Percentiles rank a stretch among this genome's conserved stretches.
Conservation (phyloP, 2,888 invertebrate genomes). For the Phaedon cochleariae region DNA sequence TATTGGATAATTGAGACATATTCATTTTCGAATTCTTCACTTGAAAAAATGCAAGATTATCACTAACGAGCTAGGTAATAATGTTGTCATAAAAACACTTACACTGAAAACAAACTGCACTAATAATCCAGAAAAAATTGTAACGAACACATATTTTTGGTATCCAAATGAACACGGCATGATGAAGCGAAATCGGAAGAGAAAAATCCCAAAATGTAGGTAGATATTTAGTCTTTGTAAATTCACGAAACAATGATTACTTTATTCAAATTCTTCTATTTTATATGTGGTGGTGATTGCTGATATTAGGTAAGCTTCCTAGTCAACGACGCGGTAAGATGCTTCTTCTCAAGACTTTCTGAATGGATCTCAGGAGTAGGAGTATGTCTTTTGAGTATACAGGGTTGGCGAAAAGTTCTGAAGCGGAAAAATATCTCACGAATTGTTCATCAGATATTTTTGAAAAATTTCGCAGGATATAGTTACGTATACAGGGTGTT, state of each 20-base stretch:
- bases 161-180: constrained; percentile 38
- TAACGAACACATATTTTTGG: constrained; percentile 45
- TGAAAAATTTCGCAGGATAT: no score
- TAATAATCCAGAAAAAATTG: constrained; percentile 53
- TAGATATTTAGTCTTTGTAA: neutral
- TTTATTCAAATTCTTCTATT: constrained; percentile 40
- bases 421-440: no score
- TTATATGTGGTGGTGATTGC: constrained; percentile 52
- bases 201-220: neutral
- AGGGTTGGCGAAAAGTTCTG: no score
- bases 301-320: constrained; percentile 52
- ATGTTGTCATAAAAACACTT: constrained; percentile 51
- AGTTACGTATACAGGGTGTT: no score
- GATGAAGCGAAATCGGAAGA: constrained; percentile 12
- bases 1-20: no score
- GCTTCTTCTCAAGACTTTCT: constrained; percentile 37
- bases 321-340: constrained; percentile 22
- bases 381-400: constrained; percentile 8
- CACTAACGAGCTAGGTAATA: neutral
- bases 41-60: neutral
- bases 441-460: no score
- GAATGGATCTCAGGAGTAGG: constrained; percentile 18
- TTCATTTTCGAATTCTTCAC: no score
- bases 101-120: constrained; percentile 53
- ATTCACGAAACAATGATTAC: constrained; percentile 37